These are phyloP conservation scores for Pammene fasciana DNA, from an alignment of 2,888 invertebrate genomes.

Conservation along the genomic window DNA sequence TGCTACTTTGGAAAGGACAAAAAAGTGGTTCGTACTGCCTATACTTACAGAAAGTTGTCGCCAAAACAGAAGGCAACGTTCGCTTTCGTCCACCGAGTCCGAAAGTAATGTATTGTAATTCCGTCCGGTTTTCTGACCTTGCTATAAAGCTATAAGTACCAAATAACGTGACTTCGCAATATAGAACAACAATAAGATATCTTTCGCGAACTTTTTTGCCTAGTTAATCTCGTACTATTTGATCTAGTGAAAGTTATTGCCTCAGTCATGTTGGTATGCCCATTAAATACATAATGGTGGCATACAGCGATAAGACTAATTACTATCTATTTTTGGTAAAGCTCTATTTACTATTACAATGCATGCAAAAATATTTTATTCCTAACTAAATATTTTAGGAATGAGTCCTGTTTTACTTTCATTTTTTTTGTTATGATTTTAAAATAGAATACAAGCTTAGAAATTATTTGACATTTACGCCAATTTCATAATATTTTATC, in stretches of 20 bases:
- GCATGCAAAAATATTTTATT: too few species aligned
- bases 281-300: slow-evolving; percentile 45
- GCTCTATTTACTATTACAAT: too few species aligned
- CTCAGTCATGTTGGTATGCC: slow-evolving; percentile 50
- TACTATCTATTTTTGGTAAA: slow-evolving; percentile 12
- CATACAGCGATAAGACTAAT: slow-evolving; percentile 20
- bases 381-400: too few species aligned
- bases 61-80: slow-evolving; percentile 72
- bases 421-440: too few species aligned
- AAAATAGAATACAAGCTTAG: too few species aligned
- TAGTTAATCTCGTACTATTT: slow-evolving; percentile 58
- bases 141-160: slow-evolving; percentile 58
- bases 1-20: slow-evolving; percentile 75
- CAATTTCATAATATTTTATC: too few species aligned
- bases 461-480: too few species aligned
- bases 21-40: slow-evolving; percentile 68
- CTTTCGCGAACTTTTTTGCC: slow-evolving; percentile 69
- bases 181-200: slow-evolving; percentile 65
- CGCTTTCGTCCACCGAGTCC: slow-evolving; percentile 76
- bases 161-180: slow-evolving; percentile 68
- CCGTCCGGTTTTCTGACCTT: slow-evolving; percentile 74
- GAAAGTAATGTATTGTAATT: slow-evolving; percentile 73
- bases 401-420: too few species aligned
- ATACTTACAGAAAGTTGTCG: slow-evolving; percentile 78
- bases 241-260: slow-evolving; percentile 72